Evolutionary conservation across 2,797 vertebrate genomes (phyloP), one percentile per base, ranked within the genome.

Genomic region (Linurgus olivaceus): DNA sequence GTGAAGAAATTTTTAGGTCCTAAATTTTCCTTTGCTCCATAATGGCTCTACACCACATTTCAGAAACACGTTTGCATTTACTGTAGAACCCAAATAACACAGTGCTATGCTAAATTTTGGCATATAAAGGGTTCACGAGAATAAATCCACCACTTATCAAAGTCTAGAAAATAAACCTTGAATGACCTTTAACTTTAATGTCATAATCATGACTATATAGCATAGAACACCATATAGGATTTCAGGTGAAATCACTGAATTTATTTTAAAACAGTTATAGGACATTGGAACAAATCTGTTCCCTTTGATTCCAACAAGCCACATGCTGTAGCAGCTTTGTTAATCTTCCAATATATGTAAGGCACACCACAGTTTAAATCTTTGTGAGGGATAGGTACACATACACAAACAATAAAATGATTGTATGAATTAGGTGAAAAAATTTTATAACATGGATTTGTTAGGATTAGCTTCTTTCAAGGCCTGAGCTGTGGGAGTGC

Each of bases 271-370:
- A 77, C 21, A 19, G 25, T 83, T 91, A 47, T 26, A 82, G 83
- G 75, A 79, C 61, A 66, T 73, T 51, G 72, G 58, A 92, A 81
- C 50, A 90, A 73, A 93, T 91, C 73, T 74, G 23, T 83, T 88
- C 40, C n/a, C 72, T 94, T 95, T 92, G 76, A 84, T 96, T 91
- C 79, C 78, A 86, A 58, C 48, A 86, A 81, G 40, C 62, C 26
- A 2, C 58, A 47, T 72, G 70, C 42, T 93, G 50, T 63, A 91
- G 75, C 42, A 57, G 71, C 85, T 87, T 90, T 94, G 87, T 91
- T 96, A 84, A 75, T 94, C 93, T 94, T 94, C 76, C 70, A 63
- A 11, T 73, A 42, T 55, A 52, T 50, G 76, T 92, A 92, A 93
- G 55, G 38, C 70, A 67, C 37, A 54, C 72, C 52, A 26, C 52